Conservation (phyloP, 2,113 vertebrate genomes). For the Struthidea cinerea region DNA sequence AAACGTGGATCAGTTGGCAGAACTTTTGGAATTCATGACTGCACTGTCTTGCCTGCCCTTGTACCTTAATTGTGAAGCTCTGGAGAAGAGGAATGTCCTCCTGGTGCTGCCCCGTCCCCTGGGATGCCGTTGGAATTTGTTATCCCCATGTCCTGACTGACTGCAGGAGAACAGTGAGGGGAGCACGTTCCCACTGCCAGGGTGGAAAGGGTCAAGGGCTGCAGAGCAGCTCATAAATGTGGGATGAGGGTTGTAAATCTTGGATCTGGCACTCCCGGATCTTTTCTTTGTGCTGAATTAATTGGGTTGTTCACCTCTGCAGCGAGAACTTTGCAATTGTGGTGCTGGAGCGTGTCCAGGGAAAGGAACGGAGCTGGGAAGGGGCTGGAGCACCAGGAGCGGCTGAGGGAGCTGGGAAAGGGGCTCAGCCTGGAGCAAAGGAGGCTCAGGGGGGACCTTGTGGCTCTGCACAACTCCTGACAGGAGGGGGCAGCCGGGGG, state of each 20-base stretch:
- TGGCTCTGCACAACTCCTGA: neutral
- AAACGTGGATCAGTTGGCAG: neutral
- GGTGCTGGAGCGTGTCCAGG: neutral
- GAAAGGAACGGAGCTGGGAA: neutral
- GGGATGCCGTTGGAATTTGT: neutral
- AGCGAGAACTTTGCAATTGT: neutral
- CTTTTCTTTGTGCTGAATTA: neutral
- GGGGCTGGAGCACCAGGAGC: rapidly evolving
- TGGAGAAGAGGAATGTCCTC: neutral
- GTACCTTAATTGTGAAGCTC: neutral
- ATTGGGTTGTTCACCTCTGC: neutral
- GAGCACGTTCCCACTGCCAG: no score
- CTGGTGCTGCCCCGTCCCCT: neutral
- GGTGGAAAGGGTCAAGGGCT: neutral
- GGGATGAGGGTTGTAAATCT: neutral
- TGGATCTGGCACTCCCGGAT: neutral
- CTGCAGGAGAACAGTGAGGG: neutral
- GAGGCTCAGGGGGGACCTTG: neutral
- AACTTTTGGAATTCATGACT: neutral
- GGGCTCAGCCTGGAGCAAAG: neutral
- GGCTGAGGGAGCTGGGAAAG: neutral
- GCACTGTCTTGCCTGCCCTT: rapidly evolving
- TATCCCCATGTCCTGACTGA: neutral
- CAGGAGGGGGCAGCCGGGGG: neutral
- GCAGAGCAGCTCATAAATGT: neutral